Evolutionary conservation across 2,888 invertebrate species (phyloP).

Genomic region (Coleophora flavipennella): DNA sequence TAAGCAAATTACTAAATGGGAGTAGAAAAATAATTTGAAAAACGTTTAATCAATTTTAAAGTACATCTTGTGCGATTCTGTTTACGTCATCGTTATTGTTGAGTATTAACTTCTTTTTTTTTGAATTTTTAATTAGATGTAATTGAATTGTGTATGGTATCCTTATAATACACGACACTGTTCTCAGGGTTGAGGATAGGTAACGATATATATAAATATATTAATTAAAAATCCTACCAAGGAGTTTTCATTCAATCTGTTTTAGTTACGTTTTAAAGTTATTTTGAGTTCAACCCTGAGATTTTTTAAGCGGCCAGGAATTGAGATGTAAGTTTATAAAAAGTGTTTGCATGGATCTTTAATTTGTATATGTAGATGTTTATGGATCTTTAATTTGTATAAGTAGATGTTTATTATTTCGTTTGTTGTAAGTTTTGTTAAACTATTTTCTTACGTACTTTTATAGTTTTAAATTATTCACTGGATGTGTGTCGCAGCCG

Average conservation of each 20-base stretch:
- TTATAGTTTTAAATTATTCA: too few species aligned
- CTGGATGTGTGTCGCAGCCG: too few species aligned
- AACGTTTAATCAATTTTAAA: too few species aligned
- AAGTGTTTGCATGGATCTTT: too few species aligned
- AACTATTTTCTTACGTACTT: too few species aligned
- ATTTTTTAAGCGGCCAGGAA: slow-evolving; percentile 39
- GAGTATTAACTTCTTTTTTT: slow-evolving; percentile 33
- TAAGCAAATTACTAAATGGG: too few species aligned
- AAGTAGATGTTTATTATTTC: too few species aligned
- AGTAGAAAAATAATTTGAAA: too few species aligned
- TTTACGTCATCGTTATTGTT: neutral
- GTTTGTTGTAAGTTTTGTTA: too few species aligned
- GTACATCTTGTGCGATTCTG: too few species aligned
- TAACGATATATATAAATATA: slow-evolving; percentile 60
- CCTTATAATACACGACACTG: slow-evolving; percentile 51
- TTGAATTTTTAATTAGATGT: slow-evolving; percentile 61
- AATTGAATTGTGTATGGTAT: slow-evolving; percentile 45
- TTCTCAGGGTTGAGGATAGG: slow-evolving; percentile 49
- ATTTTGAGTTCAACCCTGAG: slow-evolving; percentile 11
- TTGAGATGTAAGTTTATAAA: slow-evolving; percentile 38
- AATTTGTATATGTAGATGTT: too few species aligned
- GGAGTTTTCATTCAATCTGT: slow-evolving; percentile 17
- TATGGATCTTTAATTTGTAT: too few species aligned
- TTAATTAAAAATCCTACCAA: slow-evolving; percentile 15
- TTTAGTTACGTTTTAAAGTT: slow-evolving; percentile 6